Base-by-base conservation (phyloP, 2,113 vertebrate genomes). In the Lasiurus borealis region DNA sequence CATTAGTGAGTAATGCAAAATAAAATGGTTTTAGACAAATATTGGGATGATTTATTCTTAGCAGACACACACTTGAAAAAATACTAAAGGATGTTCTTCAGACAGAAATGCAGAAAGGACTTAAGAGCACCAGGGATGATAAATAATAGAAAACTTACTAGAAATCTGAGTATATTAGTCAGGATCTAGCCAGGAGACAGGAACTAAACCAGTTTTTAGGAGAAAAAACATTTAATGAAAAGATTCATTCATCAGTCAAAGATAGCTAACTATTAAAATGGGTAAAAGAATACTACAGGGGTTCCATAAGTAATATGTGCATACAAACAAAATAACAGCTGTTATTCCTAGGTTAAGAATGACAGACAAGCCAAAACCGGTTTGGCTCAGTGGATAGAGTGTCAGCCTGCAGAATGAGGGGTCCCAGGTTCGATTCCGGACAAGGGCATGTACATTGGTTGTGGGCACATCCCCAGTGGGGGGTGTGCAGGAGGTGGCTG, bases 121-220 rank as follows among this genome's bases (percentile, higher is more conserved):
- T 71, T 66, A 69, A 78, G 8, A 77, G 14, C 8, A 18, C 44
- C 36, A 88, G 10, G 59, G 80, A 86, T 64, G 27, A 11, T 81
- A 77, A 94, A 44, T 54, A 62, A 50, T 6, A 1, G 66, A 73
- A 95, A 71, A 52, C 10, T 36, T 69, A 16, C n/a, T 77, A 68
- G 27, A 82, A 62, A 73, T 95, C 64, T 89, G 64, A 93, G 7
- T 66, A 46, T 46, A 50, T 72, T 94, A 64, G n/a, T 80, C 72
- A 76, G 36, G 8, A 91, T 88, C 11, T 66, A 91, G 8, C 36
- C 31, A 71, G 40, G 66, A 87, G 52, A 88, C 29, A 72, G 29
- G 78, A 92, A 52, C 19, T 6, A 91, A 90, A 59, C 25, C 19
- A 92, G 18, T 86, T 89, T 40, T 71, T 82, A 73, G 46, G 78